Evolutionary conservation across 2,113 vertebrate species (phyloP).

Genomic region (Alethe diademata): DNA sequence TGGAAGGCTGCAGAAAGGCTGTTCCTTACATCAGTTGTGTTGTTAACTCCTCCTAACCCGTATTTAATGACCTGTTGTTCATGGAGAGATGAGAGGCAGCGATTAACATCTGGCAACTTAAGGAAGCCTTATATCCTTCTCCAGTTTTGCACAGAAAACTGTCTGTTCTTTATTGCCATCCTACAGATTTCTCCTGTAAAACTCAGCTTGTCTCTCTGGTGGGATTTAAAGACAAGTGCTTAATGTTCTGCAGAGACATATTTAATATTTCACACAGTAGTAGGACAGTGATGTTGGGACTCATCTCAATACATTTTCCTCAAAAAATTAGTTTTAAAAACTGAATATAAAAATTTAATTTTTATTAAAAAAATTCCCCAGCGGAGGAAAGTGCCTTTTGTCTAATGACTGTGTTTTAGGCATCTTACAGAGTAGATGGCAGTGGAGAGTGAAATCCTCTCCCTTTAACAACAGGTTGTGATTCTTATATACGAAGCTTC

Average conservation of each 20-base stretch:
- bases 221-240: background rate
- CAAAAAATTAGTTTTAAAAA: background rate
- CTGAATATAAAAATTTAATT: background rate
- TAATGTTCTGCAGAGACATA: background rate
- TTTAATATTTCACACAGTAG: background rate
- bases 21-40: background rate
- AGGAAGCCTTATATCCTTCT: fast-evolving
- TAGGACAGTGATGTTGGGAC: background rate
- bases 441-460: background rate
- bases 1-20: slow-evolving; percentile 19
- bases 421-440: background rate
- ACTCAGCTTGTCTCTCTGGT: background rate
- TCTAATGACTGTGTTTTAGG: background rate
- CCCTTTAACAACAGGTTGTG: background rate
- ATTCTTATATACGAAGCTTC: background rate
- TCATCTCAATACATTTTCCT: background rate
- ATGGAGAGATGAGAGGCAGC: background rate
- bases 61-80: slow-evolving; percentile 7
- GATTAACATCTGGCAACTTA: background rate
- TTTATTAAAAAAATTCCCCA: background rate
- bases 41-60: slow-evolving; percentile 40
- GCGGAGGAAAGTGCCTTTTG: background rate
- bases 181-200: background rate
- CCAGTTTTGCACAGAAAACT: background rate
- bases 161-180: background rate